Percentiles rank a stretch among this genome's conserved stretches.
Conservation (phyloP, 2,888 invertebrate species). For the Schizaphis graminum region DNA sequence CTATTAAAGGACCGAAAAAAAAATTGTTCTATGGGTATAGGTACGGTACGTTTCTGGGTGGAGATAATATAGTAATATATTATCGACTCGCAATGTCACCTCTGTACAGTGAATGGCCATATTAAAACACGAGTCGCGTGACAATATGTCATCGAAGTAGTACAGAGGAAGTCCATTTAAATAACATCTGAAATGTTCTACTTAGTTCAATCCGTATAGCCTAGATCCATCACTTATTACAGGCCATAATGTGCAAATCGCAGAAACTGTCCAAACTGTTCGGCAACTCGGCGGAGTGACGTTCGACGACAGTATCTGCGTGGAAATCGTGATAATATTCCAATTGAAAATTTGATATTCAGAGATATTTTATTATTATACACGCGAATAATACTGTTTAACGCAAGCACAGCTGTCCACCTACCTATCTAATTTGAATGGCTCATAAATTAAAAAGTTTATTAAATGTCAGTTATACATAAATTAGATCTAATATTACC, state of each 20-base stretch:
- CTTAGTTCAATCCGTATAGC: background rate
- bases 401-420: background rate
- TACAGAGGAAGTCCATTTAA: constrained; percentile 4
- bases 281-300: background rate
- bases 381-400: background rate
- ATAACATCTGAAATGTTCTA: background rate
- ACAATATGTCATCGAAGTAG: background rate
- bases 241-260: background rate
- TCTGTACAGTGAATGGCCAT: background rate
- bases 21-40: background rate
- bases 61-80: background rate
- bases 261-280: background rate
- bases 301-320: background rate
- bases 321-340: background rate
- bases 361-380: background rate
- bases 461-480: background rate
- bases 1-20: background rate
- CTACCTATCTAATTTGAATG: background rate
- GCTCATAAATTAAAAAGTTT: background rate
- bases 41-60: background rate
- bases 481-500: background rate
- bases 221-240: background rate
- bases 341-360: background rate
- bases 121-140: background rate
- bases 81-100: background rate